A percentile compares a stretch with the other conserved stretches of the same genome.
Conservation (phyloP, 1,140 invertebrate species). For the Musca vetustissima region DNA sequence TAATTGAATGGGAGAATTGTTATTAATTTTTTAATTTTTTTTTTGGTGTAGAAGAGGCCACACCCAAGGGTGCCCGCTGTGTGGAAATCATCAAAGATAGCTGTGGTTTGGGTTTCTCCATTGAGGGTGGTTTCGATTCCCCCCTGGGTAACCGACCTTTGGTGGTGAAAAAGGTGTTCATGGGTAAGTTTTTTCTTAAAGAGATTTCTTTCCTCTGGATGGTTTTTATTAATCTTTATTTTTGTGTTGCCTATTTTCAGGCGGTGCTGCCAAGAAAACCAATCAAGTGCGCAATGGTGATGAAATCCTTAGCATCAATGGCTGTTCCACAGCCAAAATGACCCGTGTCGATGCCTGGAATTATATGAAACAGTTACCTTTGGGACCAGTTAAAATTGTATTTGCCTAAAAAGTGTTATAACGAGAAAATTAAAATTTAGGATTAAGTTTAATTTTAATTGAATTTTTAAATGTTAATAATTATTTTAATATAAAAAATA, state of each 20-base stretch:
- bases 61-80: slow-evolving; percentile 38
- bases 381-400: slow-evolving; percentile 68
- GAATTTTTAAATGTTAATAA: background rate
- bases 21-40: slow-evolving; percentile 17
- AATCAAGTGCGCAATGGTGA: slow-evolving; percentile 82
- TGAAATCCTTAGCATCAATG: slow-evolving; percentile 82
- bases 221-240: slow-evolving; percentile 13
- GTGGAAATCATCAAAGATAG: slow-evolving; percentile 81
- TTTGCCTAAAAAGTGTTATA: slow-evolving; percentile 35
- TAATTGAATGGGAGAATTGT: too few relatives aligned
- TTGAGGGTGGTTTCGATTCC: slow-evolving; percentile 89
- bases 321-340: slow-evolving; percentile 75
- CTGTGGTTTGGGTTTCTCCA: slow-evolving; percentile 86
- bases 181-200: slow-evolving; percentile 64
- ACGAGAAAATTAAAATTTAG: too few relatives aligned
- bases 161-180: slow-evolving; percentile 87
- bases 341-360: slow-evolving; percentile 92
- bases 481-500: background rate
- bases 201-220: background rate
- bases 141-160: slow-evolving; percentile 83
- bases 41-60: slow-evolving; percentile 29
- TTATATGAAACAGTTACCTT: slow-evolving; percentile 83
- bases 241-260: slow-evolving; percentile 56
- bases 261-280: slow-evolving; percentile 87
- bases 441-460: slow-evolving; percentile 18